These are phyloP conservation scores for Sebastes ruberrimus DNA, from an alignment of 2,797 vertebrate species.

Conservation along the genomic window DNA sequence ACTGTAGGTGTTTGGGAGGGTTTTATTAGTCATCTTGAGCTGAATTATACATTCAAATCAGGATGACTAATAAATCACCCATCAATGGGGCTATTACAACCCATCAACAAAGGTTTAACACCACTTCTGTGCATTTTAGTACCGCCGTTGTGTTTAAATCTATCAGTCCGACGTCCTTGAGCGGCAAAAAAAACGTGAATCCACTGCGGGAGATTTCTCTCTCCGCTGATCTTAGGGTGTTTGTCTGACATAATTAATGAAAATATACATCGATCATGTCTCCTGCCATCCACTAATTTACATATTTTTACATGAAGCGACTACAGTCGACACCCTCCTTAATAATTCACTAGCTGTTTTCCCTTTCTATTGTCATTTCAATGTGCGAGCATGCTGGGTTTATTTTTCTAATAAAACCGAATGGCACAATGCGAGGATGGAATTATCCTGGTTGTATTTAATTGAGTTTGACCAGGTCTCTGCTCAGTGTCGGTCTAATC, in stretches of 20 bases:
- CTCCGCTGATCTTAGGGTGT: constrained; percentile 19
- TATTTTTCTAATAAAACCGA: constrained; percentile 68
- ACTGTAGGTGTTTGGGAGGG: neutral
- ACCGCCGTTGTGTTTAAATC: neutral
- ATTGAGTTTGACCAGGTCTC: constrained; percentile 79
- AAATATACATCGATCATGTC: constrained; percentile 61
- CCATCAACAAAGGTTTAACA: constrained; percentile 28
- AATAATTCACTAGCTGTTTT: constrained; percentile 69
- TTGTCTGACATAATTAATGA: constrained; percentile 56
- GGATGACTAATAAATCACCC: constrained; percentile 47
- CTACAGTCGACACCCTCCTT: constrained; percentile 42
- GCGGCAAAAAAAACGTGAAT: neutral
- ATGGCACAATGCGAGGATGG: constrained; percentile 65
- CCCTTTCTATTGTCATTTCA: constrained; percentile 39
- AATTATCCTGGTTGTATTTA: constrained; percentile 75
- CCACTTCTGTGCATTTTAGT: constrained; percentile 5
- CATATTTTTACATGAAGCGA: constrained; percentile 60
- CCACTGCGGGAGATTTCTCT: neutral
- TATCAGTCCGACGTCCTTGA: neutral
- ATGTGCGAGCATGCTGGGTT: constrained; percentile 46
- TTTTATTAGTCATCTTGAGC: neutral
- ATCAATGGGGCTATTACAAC: constrained; percentile 52
- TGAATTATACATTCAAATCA: constrained; percentile 54
- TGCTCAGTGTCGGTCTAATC: constrained; percentile 72
- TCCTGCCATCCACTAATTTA: constrained; percentile 42